These are phyloP conservation scores for Aspidiotus destructor DNA, from an alignment of 2,888 invertebrate genomes.

Conservation along the genomic window DNA sequence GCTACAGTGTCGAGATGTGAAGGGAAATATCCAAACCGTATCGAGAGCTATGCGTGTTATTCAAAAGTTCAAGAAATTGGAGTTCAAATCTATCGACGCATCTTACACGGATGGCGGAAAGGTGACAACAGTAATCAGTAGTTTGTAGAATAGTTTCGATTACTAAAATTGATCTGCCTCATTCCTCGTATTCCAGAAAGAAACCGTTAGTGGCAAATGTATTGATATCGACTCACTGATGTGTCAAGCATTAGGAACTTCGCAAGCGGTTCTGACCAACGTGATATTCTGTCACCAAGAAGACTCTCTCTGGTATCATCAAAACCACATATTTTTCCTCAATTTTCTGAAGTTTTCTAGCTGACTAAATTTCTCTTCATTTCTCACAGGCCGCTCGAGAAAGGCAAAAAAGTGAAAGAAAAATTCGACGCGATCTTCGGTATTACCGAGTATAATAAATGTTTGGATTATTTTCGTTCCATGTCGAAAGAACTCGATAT, in stretches of 20 bases:
- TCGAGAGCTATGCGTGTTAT: conserved; percentile 58
- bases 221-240: conserved; percentile 64
- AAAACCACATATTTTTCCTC: background rate
- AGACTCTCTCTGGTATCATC: conserved; percentile 69
- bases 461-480: conserved; percentile 64
- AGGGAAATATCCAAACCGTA: conserved; percentile 55
- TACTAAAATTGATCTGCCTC: conserved; percentile 5
- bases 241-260: conserved; percentile 66
- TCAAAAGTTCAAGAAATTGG: conserved; percentile 49
- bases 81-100: conserved; percentile 58
- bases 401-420: conserved; percentile 84
- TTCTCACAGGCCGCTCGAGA: conserved; percentile 68
- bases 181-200: conserved; percentile 22
- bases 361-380: conserved; percentile 14
- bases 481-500: conserved; percentile 46
- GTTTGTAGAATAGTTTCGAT: conserved; percentile 24
- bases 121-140: conserved; percentile 39
- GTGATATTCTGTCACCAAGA: conserved; percentile 99
- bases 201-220: conserved; percentile 54
- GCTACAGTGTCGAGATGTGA: conserved; percentile 50
- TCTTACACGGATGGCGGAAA: conserved; percentile 43
- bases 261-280: conserved; percentile 86
- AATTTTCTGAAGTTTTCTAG: background rate
- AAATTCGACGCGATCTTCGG: conserved; percentile 98
- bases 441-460: conserved; percentile 82